Evolutionary conservation across 2,888 invertebrate genomes (phyloP).

Genomic region (Perizoma affinitatum): DNA sequence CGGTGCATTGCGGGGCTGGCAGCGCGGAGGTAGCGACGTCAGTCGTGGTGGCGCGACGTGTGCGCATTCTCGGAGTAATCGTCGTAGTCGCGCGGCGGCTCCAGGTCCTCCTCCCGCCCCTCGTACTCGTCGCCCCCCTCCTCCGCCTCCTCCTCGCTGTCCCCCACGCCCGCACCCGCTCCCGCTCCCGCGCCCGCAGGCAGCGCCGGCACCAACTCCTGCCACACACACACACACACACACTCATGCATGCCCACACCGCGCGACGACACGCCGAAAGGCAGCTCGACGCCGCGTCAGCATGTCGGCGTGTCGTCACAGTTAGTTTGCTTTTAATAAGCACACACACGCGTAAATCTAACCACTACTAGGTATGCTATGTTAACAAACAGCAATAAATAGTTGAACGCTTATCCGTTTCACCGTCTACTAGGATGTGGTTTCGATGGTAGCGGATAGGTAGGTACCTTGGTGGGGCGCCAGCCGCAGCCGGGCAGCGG

Average conservation of each 20-base stretch:
- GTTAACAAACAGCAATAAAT: too few species aligned
- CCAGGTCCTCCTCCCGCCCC: slow-evolving; percentile 63
- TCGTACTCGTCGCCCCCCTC: slow-evolving; percentile 60
- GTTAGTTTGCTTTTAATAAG: too few species aligned
- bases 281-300: slow-evolving; percentile 1
- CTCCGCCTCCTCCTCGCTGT: slow-evolving; percentile 45
- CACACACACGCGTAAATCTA: too few species aligned
- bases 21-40: slow-evolving; percentile 33
- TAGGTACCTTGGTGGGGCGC: slow-evolving; percentile 92
- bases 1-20: neutral
- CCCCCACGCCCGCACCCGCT: slow-evolving; percentile 41
- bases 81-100: slow-evolving; percentile 70
- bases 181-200: slow-evolving; percentile 43
- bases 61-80: slow-evolving; percentile 78
- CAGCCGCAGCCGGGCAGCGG: slow-evolving; percentile 98
- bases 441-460: neutral
- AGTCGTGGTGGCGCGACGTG: slow-evolving; percentile 65
- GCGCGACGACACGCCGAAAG: slow-evolving; percentile 2
- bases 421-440: too few species aligned
- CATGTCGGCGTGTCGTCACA: neutral
- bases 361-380: too few species aligned
- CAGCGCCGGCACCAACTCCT: slow-evolving; percentile 53
- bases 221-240: slow-evolving; percentile 36
- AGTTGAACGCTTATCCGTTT: too few species aligned
- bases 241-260: slow-evolving; percentile 21